phyloP scores from a whole-genome alignment of 2,113 vertebrate genomes.

The Miniopterus natalensis region DNA sequence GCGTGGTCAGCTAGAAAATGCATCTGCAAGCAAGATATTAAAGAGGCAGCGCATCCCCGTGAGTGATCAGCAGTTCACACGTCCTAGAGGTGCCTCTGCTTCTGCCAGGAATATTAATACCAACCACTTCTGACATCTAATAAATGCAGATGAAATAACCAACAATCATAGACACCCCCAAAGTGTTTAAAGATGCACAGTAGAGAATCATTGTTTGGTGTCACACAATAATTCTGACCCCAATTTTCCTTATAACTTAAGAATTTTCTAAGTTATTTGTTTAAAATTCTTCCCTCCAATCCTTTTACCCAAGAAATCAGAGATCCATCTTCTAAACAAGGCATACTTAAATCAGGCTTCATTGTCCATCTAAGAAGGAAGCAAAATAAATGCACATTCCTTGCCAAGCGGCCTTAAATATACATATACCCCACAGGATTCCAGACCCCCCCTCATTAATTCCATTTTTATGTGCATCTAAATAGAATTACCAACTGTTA shows the following conservation, averaged over 20 bases:
- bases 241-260: not conserved
- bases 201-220: not conserved
- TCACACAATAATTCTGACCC: not conserved
- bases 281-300: constrained; percentile 60
- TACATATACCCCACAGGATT: constrained; percentile 30
- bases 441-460: constrained; percentile 42
- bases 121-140: constrained; percentile 71
- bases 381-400: constrained; percentile 45
- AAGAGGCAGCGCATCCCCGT: constrained; percentile 83
- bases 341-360: constrained; percentile 20
- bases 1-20: constrained; percentile 87
- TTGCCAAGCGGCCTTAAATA: constrained; percentile 15
- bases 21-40: constrained; percentile 87
- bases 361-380: constrained; percentile 30
- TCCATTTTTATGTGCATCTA: constrained; percentile 66
- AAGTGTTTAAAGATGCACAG: constrained; percentile 7
- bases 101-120: constrained; percentile 87
- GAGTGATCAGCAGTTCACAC: constrained; percentile 86
- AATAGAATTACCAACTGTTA: constrained; percentile 59
- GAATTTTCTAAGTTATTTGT: constrained; percentile 78
- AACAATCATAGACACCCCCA: not conserved
- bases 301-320: constrained; percentile 44
- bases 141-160: constrained; percentile 79
- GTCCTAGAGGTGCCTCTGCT: constrained; percentile 71
- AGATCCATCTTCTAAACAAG: constrained; percentile 69